Conservation (phyloP, 2,888 invertebrate species). For the Perizoma affinitatum region DNA sequence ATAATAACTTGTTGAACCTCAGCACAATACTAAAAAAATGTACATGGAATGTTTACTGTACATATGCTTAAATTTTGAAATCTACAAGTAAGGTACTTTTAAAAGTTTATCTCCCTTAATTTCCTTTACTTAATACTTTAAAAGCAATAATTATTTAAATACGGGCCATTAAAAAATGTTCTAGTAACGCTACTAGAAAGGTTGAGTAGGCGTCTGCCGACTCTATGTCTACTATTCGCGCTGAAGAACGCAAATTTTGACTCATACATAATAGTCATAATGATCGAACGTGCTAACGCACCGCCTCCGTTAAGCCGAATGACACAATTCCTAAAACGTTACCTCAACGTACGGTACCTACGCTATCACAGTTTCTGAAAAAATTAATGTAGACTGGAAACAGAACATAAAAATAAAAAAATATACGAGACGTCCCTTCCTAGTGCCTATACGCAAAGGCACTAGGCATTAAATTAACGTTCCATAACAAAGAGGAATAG, state of each 20-base stretch:
- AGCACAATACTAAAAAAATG: no score
- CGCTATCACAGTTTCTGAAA: constrained; percentile 56
- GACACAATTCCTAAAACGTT: constrained; percentile 80
- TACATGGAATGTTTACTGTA: no score
- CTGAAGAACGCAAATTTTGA: constrained; percentile 69
- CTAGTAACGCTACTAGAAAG: constrained; percentile 28
- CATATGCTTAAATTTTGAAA: neutral
- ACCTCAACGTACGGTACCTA: constrained; percentile 56
- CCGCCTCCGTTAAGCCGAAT: constrained; percentile 75
- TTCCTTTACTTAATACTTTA: constrained; percentile 4
- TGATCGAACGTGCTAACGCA: constrained; percentile 69
- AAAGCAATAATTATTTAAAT: no score
- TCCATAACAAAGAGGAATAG: constrained; percentile 68
- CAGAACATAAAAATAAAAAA: no score
- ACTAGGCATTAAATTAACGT: neutral
- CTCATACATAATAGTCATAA: constrained; percentile 43
- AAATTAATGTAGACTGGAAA: constrained; percentile 17
- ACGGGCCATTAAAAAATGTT: neutral
- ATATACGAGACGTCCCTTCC: no score
- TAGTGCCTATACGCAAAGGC: no score
- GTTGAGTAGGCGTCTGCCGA: constrained; percentile 61
- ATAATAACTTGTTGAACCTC: no score
- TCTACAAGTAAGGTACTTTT: constrained; percentile 2
- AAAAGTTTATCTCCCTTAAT: neutral
- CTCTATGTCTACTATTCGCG: constrained; percentile 62